Conservation (phyloP, 2,888 invertebrate species). For the Anaspis maculata region DNA sequence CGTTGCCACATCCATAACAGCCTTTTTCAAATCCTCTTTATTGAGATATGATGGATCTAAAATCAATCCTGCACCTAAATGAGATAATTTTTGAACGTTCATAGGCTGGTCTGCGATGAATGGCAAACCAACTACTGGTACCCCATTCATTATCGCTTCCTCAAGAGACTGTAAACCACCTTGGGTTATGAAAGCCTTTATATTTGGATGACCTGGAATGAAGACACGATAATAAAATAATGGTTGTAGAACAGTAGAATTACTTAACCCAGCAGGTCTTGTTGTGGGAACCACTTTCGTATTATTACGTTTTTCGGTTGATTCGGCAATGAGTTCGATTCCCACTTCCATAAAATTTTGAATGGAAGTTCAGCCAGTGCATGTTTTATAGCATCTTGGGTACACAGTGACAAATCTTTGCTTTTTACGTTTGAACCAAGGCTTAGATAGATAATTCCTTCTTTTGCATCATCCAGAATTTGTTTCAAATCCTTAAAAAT, state of each 20-base stretch:
- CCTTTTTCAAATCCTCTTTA: slow-evolving; percentile 13
- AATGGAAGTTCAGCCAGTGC: slow-evolving; percentile 39
- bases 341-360: slow-evolving; percentile 43
- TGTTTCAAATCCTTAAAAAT: slow-evolving; percentile 31
- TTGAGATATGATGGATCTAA: background rate
- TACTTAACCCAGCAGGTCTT: too few species aligned
- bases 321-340: slow-evolving; percentile 31
- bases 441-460: slow-evolving; percentile 40
- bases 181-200: slow-evolving; percentile 43
- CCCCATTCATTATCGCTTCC: slow-evolving; percentile 39
- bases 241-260: slow-evolving; percentile 5
- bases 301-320: slow-evolving; percentile 38
- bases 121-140: slow-evolving; percentile 41
- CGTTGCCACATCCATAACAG: background rate
- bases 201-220: slow-evolving; percentile 35
- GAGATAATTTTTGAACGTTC: slow-evolving; percentile 22
- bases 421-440: slow-evolving; percentile 41
- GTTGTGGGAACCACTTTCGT: slow-evolving; percentile 44
- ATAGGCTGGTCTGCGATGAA: slow-evolving; percentile 39
- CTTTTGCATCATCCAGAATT: slow-evolving; percentile 31
- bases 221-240: slow-evolving; percentile 1
- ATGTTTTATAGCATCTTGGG: slow-evolving; percentile 30
- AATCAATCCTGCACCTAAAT: background rate
- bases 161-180: slow-evolving; percentile 43
- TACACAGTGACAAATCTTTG: slow-evolving; percentile 30